phyloP scores from a whole-genome alignment of 1,140 invertebrate genomes.

The Hycleus cichorii region DNA sequence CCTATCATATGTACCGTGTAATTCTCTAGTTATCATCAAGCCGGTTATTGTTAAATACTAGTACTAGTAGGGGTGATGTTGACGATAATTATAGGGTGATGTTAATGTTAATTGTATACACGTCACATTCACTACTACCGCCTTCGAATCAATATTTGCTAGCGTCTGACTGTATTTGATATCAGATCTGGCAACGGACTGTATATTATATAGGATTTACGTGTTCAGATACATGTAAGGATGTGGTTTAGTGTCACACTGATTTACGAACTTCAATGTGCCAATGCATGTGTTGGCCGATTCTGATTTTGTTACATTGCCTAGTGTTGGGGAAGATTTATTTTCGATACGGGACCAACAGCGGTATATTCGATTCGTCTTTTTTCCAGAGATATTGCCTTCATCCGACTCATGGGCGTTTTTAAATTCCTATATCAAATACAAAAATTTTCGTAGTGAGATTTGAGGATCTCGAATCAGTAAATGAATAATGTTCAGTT shows the following conservation, averaged over 20 bases:
- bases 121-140: conserved; percentile 18
- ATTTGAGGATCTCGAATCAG: too few species aligned
- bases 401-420: conserved; percentile 1
- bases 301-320: conserved; percentile 10
- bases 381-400: conserved; percentile 6
- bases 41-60: too few species aligned
- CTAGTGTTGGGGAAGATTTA: conserved; percentile 3
- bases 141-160: conserved; percentile 29
- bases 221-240: conserved; percentile 32
- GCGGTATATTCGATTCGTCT: neutral
- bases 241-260: conserved; percentile 33
- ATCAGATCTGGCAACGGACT: conserved; percentile 28
- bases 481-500: too few species aligned
- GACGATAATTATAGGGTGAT: too few species aligned
- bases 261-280: conserved; percentile 24
- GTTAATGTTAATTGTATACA: conserved; percentile 20
- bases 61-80: too few species aligned
- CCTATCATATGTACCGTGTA: too few species aligned
- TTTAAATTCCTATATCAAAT: neutral
- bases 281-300: conserved; percentile 5
- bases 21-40: too few species aligned
- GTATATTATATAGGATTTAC: conserved; percentile 36
- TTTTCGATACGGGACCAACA: neutral
- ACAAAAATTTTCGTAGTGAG: too few species aligned
- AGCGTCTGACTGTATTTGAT: conserved; percentile 26